Percentiles rank a stretch among this genome's conserved stretches.
Evolutionary conservation across 2,888 invertebrate species (phyloP).

Genomic region (Dynastes maya): DNA sequence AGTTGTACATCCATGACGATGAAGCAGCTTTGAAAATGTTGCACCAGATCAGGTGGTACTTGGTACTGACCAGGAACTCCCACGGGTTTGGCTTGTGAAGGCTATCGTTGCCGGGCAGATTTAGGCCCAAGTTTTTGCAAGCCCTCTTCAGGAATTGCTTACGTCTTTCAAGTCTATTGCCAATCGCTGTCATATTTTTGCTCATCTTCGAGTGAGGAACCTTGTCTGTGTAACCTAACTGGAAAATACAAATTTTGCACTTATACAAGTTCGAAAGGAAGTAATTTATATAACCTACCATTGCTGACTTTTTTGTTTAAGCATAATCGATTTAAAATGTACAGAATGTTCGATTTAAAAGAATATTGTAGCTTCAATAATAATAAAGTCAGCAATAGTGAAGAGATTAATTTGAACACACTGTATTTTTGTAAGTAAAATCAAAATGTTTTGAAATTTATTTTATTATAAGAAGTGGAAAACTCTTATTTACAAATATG

Average conservation of each 20-base stretch:
- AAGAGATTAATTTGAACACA: no score
- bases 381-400: no score
- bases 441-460: no score
- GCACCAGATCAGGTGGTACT: constrained; percentile 88
- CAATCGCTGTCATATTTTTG: constrained; percentile 75
- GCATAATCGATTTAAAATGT: no score
- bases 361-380: no score
- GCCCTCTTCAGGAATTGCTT: constrained; percentile 74
- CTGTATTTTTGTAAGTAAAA: no score
- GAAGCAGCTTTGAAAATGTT: constrained; percentile 89
- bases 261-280: no score
- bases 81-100: constrained; percentile 84
- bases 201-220: constrained; percentile 32
- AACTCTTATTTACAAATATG: no score
- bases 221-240: constrained; percentile 44
- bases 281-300: no score
- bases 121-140: constrained; percentile 77
- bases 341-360: no score
- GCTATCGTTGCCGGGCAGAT: constrained; percentile 74
- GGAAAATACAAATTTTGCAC: neutral
- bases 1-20: constrained; percentile 95
- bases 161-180: constrained; percentile 75
- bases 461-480: no score
- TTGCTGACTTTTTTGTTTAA: no score
- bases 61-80: constrained; percentile 88